Conservation (phyloP, 2,113 vertebrate species). For the Cichladusa arquata region DNA sequence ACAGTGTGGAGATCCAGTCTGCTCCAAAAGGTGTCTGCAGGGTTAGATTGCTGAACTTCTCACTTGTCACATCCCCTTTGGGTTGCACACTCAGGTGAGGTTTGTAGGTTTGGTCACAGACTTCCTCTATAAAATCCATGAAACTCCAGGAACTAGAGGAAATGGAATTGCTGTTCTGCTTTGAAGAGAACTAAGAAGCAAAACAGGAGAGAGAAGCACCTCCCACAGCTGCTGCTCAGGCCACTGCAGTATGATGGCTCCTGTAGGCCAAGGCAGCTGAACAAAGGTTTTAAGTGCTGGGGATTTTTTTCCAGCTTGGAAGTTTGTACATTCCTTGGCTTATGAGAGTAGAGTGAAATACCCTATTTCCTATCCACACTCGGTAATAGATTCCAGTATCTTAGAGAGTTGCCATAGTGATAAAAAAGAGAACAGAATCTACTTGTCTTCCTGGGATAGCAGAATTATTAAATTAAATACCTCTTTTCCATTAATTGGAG, state of each 20-base stretch:
- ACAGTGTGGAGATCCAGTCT: not conserved
- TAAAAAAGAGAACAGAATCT: conserved; percentile 47
- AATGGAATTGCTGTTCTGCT: not conserved
- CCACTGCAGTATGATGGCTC: not conserved
- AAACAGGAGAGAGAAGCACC: not conserved
- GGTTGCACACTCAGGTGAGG: not conserved
- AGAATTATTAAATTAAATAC: conserved; percentile 44
- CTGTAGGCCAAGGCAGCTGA: not conserved
- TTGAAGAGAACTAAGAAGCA: not conserved
- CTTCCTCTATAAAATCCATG: not conserved
- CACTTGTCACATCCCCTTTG: not conserved
- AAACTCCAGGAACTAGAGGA: not conserved
- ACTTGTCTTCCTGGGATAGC: conserved; percentile 46
- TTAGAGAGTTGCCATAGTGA: conserved; percentile 54
- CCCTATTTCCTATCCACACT: not conserved
- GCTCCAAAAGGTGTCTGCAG: not conserved
- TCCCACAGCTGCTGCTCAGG: not conserved
- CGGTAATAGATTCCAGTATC: not conserved
- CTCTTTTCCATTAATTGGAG: not conserved
- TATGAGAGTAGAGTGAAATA: not conserved
- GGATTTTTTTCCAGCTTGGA: not conserved
- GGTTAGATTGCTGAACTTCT: not conserved
- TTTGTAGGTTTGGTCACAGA: not conserved
- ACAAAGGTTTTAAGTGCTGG: not conserved
- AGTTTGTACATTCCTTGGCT: not conserved